Percentiles rank a stretch among this genome's conserved stretches.
Evolutionary conservation across 37 sponge, comb jelly and placozoan genomes (phyloP).

Genomic region (Oopsacas minuta): DNA sequence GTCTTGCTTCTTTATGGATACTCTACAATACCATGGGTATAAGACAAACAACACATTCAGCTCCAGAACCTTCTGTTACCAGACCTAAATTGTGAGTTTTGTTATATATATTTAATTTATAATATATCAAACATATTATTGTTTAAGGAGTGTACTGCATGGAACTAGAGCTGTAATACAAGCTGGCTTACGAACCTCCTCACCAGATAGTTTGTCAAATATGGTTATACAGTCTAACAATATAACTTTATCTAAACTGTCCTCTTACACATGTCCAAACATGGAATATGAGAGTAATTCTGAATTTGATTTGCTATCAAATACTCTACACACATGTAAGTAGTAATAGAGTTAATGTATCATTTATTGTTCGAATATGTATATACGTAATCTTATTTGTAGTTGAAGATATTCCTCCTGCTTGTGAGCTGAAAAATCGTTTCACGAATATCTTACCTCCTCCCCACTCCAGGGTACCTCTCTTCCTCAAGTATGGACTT

Average conservation of each 20-base stretch:
- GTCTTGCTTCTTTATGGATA: background rate
- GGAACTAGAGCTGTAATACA: background rate
- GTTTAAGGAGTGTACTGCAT: background rate
- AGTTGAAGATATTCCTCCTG: background rate
- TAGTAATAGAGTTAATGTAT: too few species aligned
- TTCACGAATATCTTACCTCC: background rate
- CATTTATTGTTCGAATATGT: too few species aligned
- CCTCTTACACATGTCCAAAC: background rate
- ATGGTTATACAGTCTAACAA: background rate
- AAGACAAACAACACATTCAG: background rate
- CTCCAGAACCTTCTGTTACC: background rate
- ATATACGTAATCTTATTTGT: background rate
- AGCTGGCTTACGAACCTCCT: too few species aligned
- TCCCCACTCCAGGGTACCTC: constrained; percentile 61
- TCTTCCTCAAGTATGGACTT: constrained; percentile 65
- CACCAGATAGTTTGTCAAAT: background rate
- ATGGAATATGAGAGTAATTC: background rate
- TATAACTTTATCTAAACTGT: background rate
- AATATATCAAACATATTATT: too few species aligned
- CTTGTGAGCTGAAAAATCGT: background rate
- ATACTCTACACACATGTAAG: background rate
- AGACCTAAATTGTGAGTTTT: background rate
- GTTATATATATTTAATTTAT: background rate
- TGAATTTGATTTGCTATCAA: background rate
- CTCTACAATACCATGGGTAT: background rate